phyloP scores from a whole-genome alignment of 2,888 invertebrate genomes.

The Chloromyia formosa region DNA sequence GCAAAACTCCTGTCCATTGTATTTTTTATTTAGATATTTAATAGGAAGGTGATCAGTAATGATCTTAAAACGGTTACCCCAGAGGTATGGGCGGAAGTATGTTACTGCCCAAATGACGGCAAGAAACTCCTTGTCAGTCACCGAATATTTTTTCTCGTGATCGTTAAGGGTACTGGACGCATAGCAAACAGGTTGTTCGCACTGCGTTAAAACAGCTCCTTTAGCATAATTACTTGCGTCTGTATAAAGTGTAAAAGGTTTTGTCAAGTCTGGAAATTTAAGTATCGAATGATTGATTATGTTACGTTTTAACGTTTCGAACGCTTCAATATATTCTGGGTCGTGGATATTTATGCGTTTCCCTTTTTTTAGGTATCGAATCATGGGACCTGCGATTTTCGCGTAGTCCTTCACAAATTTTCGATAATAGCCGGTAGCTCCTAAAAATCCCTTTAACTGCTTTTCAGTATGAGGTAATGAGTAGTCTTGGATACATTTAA shows the following conservation, averaged over 20 bases:
- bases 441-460: too few relatives aligned
- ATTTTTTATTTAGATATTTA: slow-evolving; percentile 29
- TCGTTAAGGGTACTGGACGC: slow-evolving; percentile 15
- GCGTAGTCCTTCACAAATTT: background rate
- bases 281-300: slow-evolving; percentile 29
- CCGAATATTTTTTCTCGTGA: slow-evolving; percentile 27
- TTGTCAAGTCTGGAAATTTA: slow-evolving; percentile 47
- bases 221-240: slow-evolving; percentile 48
- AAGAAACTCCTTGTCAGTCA: slow-evolving; percentile 20
- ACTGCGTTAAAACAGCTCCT: slow-evolving; percentile 19
- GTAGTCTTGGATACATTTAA: too few relatives aligned
- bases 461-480: too few relatives aligned
- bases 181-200: slow-evolving; percentile 41
- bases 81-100: slow-evolving; percentile 17
- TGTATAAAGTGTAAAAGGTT: slow-evolving; percentile 28
- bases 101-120: background rate
- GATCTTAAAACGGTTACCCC: slow-evolving; percentile 12
- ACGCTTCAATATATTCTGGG: slow-evolving; percentile 7
- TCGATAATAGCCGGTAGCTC: too few relatives aligned
- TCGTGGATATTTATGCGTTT: background rate
- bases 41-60: slow-evolving; percentile 17
- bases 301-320: slow-evolving; percentile 24
- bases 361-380: too few relatives aligned
- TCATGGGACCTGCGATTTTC: background rate
- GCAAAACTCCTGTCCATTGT: slow-evolving; percentile 10